Evolutionary conservation across 2,888 invertebrate species (phyloP), one percentile per base, ranked within the genome.

Genomic region (Orthonevra nobilis): DNA sequence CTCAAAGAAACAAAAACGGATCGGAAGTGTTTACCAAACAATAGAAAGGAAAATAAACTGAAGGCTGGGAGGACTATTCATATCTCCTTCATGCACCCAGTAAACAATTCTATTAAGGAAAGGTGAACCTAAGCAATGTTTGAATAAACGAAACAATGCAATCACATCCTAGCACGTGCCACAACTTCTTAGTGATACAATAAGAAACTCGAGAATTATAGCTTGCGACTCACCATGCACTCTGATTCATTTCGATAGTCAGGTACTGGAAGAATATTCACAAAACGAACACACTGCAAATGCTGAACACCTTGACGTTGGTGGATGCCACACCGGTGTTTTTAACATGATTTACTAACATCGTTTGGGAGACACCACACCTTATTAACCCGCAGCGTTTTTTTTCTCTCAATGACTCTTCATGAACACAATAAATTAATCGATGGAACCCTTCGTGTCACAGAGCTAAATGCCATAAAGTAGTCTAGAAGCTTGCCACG

Each of bases 381-480:
- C 42, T 74, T 52, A 68, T 73, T 64, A 73, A 61, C 9, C 34
- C 42, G 14, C 50, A 20, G 30, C 30, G 20, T 40, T 20, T 44
- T 14, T 23, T 36, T 28, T 30, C 50, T n/a, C n/a, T n/a, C n/a
- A 44, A 42, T 42, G 6, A 9, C 30, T 17, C 26, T 20, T 2
- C 28, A 28, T 60, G 9, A 17, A 20, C 40, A 60, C 40, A 68
- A 64, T 58, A n/a, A n/a, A n/a, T n/a, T 64, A 77, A 77, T 70
- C 70, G 50, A 77, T 77, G 30, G 40, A 61, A 69, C 20, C 61
- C 54, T 42, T 56, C 42, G n/a, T n/a, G n/a, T n/a, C n/a, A n/a
- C n/a, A n/a, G n/a, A n/a, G n/a, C n/a, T n/a, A n/a, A n/a, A n/a
- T n/a, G n/a, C n/a, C n/a, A n/a, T n/a, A n/a, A n/a, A n/a, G n/a